These are phyloP conservation scores for Hypsibius dujardini DNA, from an alignment of 1,140 invertebrate genomes.

Conservation along the genomic window DNA sequence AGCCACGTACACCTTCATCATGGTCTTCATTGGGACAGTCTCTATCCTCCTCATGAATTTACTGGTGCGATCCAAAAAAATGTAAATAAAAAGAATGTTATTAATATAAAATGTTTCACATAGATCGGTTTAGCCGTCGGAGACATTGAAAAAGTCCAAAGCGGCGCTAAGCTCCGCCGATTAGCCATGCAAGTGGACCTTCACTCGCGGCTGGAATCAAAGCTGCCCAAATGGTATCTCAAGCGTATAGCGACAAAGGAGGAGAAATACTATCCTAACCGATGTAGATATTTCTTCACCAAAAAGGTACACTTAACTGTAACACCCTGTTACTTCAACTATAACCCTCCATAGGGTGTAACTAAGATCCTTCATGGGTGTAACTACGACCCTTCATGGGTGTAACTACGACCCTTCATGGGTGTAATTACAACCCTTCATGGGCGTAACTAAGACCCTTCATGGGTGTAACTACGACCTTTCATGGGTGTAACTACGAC, in stretches of 20 bases:
- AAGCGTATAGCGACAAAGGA: conserved; percentile 57
- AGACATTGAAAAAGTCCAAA: conserved; percentile 67
- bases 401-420: too few species aligned
- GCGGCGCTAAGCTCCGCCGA: conserved; percentile 67
- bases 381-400: too few species aligned
- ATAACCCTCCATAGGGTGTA: too few species aligned
- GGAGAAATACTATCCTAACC: conserved; percentile 60
- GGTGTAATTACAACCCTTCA: too few species aligned
- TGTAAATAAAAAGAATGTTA: conserved; percentile 15
- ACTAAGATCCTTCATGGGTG: too few species aligned
- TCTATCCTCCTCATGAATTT: conserved; percentile 78
- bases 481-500: too few species aligned
- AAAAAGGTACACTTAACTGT: too few species aligned
- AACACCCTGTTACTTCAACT: too few species aligned
- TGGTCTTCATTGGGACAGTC: conserved; percentile 65
- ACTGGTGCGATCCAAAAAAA: conserved; percentile 35
- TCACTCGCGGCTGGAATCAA: conserved; percentile 63
- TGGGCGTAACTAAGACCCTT: too few species aligned
- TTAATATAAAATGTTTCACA: conserved; percentile 11
- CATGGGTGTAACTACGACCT: too few species aligned
- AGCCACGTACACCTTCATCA: conserved; percentile 56
- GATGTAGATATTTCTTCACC: not conserved
- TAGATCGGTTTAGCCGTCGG: conserved; percentile 76
- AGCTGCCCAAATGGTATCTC: conserved; percentile 53
- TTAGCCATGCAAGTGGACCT: conserved; percentile 76